Evolutionary conservation across 2,888 invertebrate genomes (phyloP), one percentile per base, ranked within the genome.

Genomic region (Plagodis pulveraria): DNA sequence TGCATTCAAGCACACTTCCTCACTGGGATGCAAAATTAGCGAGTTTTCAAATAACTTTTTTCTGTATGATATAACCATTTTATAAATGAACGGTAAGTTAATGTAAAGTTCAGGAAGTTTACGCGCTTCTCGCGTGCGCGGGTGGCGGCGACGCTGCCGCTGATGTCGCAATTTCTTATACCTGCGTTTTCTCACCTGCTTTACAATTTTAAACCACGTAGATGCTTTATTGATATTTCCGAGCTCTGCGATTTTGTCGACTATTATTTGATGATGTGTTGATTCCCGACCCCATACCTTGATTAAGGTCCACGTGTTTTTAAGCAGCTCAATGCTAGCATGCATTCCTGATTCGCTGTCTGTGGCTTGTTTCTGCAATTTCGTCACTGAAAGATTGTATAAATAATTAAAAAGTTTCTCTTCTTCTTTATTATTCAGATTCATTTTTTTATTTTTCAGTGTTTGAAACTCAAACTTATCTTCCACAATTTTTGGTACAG

Each of bases 21-120:
- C 78, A 36, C 70, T 70, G 2, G 79, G 78, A 36, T 64, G 67
- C 50, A 88, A 57, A 33, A 62, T 10, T 40, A 89, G 38, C 2
- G 87, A 87, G 32, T 84, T 80, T 58, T 83, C 76, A 66, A 88
- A 87, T 63, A 89, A 64, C 22, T 62, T 49, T 61, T 70, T 86
- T 54, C 76, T 76, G 83, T 84, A 87, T 6, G 80, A 71, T 53
- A 84, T 87, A 32, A 86, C 78, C 44, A 73, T 70, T 46, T 81
- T 77, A 56, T 86, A 89, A 38, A 87, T 0, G 33, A 43, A 38
- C 0, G 50, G 59, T 12, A 56, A 8, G 11, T 50, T 34, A 11
- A 41, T n/a, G 35, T 12, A 9, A 0, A 9, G 10, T 22, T 50
- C 75, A 82, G 22, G 22, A 22, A 22, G 22, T 22, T 22, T 22